Percentiles rank a stretch among this genome's conserved stretches.
These are phyloP conservation scores for Hyperopisus bebe DNA, from an alignment of 2,113 vertebrate genomes.

Conservation along the genomic window DNA sequence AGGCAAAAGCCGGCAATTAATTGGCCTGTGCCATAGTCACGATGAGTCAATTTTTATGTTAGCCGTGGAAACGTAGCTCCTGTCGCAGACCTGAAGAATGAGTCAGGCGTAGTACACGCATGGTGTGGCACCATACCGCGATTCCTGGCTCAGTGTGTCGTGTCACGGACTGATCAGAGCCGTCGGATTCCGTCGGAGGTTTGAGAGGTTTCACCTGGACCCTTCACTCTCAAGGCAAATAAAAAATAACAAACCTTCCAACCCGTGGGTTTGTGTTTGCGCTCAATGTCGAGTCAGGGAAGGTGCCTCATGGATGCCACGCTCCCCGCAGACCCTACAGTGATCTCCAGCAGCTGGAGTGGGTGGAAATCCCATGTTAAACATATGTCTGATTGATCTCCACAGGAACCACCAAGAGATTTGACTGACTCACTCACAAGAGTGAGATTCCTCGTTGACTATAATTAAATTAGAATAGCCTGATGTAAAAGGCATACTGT, in stretches of 20 bases:
- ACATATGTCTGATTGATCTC: background rate
- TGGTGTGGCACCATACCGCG: background rate
- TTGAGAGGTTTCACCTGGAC: background rate
- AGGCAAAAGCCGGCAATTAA: background rate
- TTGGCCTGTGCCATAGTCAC: background rate
- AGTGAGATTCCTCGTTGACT: background rate
- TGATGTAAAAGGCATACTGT: background rate
- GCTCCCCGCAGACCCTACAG: background rate
- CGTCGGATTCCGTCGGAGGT: background rate
- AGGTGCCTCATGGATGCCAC: background rate
- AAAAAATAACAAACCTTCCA: background rate
- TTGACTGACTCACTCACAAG: background rate
- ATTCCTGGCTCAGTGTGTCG: background rate
- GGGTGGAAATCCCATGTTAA: background rate
- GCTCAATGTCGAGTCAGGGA: background rate
- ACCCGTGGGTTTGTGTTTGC: background rate
- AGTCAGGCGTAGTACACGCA: background rate
- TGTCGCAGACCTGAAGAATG: background rate
- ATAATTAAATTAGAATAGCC: background rate
- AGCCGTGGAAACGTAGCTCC: conserved; percentile 6
- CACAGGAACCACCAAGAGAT: background rate
- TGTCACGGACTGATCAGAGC: background rate
- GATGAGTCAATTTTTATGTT: conserved; percentile 8
- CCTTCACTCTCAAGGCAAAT: background rate
- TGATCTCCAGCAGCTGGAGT: background rate